A percentile compares a stretch with the other conserved stretches of the same genome.
Evolutionary conservation across 2,888 invertebrate species (phyloP).

Genomic region (Cotesia congregata): DNA sequence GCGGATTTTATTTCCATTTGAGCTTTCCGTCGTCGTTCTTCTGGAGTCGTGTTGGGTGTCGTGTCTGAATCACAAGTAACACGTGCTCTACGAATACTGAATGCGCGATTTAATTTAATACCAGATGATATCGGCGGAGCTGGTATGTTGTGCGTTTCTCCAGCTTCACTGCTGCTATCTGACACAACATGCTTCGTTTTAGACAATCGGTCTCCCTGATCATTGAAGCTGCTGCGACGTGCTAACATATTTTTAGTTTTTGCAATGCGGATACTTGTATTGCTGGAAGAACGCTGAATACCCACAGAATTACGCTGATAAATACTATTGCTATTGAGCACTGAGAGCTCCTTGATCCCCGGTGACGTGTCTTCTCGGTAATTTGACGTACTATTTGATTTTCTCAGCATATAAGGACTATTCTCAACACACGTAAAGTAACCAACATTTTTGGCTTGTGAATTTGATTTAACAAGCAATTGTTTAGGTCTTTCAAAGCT

Average conservation of each 20-base stretch:
- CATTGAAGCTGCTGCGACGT: conserved; percentile 61
- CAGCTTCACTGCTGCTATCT: conserved; percentile 62
- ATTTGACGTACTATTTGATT: conserved; percentile 61
- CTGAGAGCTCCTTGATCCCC: conserved; percentile 51
- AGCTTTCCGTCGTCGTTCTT: conserved; percentile 57
- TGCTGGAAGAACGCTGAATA: conserved; percentile 71
- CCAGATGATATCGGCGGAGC: conserved; percentile 57
- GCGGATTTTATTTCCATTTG: conserved; percentile 56
- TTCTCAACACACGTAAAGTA: conserved; percentile 63
- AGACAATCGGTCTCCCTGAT: conserved; percentile 52
- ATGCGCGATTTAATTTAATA: conserved; percentile 61
- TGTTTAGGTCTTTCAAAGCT: conserved; percentile 57
- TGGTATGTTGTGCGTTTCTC: conserved; percentile 54
- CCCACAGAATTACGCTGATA: conserved; percentile 50
- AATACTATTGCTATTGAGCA: conserved; percentile 55
- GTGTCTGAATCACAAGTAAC: conserved; percentile 61
- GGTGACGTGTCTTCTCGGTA: conserved; percentile 55
- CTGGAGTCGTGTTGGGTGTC: conserved; percentile 62
- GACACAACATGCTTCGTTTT: conserved; percentile 50
- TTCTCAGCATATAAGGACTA: conserved; percentile 63
- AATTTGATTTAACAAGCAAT: conserved; percentile 49
- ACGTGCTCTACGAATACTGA: conserved; percentile 61
- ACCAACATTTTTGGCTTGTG: conserved; percentile 59
- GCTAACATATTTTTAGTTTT: conserved; percentile 53
- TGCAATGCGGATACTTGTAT: conserved; percentile 67